Evolutionary conservation across 1,140 invertebrate genomes (phyloP), one percentile per base, ranked within the genome.

Genomic region (Cardiocondyla obscurior): DNA sequence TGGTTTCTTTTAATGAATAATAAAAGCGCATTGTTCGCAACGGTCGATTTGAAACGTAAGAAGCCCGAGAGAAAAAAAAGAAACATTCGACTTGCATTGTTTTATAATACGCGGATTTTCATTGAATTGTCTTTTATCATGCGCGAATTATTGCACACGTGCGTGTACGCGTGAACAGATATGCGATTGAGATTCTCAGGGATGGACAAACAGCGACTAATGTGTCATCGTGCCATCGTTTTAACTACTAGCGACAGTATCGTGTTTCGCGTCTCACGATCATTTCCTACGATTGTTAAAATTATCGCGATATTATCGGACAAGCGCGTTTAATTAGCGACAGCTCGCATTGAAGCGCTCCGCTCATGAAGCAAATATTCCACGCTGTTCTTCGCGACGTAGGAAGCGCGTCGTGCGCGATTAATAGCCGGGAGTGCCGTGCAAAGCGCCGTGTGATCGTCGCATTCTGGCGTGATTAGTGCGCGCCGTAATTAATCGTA

Each of bases 401-500:
- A 33, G 57, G 30, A 33, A 58, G 19, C 8, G 57, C 57, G 57
- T 10, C 30, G 57, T 62, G 19, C 2, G 58, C 58, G 58, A 62
- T 62, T 62, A 62, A 62, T 62, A 42, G 58, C 25, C 58, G 33
- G 58, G 58, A 62, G 33, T 62, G 58, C 19, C 19, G 33, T 42
- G 58, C 33, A 42, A 62, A 62, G n/a, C 12, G 33, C 58, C 33
- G 58, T 62, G 58, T 62, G 58, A 62, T 62, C 58, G 58, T 62
- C 19, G 58, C 58, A 42, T 62, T 62, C 58, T 42, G 58, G 19
- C 33, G 58, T 62, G 58, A 62, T 62, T 62, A 62, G 58, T 8
- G 33, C 33, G 33, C 58, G 33, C 22, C 33, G 58, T 42, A 62
- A 62, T 62, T 62, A 62, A 62, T 62, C 58, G 58, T 62, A 62